Percentiles rank a stretch among this genome's conserved stretches.
Evolutionary conservation across 2,797 vertebrate species (phyloP).

Genomic region (Sebastes hubbsi): DNA sequence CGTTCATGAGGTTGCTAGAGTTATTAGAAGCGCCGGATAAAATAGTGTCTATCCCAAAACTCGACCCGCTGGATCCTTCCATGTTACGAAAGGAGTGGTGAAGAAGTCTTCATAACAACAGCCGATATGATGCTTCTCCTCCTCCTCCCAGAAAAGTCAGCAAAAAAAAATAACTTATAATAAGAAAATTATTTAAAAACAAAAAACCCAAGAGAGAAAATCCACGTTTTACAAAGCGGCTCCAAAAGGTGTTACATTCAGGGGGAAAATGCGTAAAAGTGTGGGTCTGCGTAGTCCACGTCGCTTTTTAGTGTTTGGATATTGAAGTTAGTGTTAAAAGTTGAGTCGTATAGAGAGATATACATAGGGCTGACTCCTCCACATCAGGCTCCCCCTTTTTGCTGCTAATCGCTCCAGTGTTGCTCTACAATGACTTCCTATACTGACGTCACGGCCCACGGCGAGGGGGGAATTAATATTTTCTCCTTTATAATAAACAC

Average conservation of each 20-base stretch:
- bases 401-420: conserved; percentile 90
- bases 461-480: conserved; percentile 82
- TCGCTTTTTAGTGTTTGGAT: conserved; percentile 79
- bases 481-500: conserved; percentile 87
- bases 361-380: conserved; percentile 86
- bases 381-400: conserved; percentile 88
- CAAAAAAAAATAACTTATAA: conserved; percentile 34
- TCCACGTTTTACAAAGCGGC: conserved; percentile 54
- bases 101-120: conserved; percentile 87
- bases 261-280: conserved; percentile 63
- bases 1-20: conserved; percentile 92
- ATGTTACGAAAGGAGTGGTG: conserved; percentile 82
- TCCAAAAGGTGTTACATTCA: conserved; percentile 76
- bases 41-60: conserved; percentile 99
- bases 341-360: conserved; percentile 86
- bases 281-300: conserved; percentile 73
- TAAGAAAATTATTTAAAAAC: not conserved
- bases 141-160: conserved; percentile 44
- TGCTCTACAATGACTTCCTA: conserved; percentile 93
- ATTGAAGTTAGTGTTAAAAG: conserved; percentile 91
- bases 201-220: conserved; percentile 61
- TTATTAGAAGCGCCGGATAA: conserved; percentile 88
- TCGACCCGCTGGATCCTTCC: conserved; percentile 96
- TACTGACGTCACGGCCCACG: conserved; percentile 92
- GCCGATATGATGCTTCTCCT: conserved; percentile 45